phyloP scores from a whole-genome alignment of 2,888 invertebrate genomes.

The Diloba caeruleocephala region DNA sequence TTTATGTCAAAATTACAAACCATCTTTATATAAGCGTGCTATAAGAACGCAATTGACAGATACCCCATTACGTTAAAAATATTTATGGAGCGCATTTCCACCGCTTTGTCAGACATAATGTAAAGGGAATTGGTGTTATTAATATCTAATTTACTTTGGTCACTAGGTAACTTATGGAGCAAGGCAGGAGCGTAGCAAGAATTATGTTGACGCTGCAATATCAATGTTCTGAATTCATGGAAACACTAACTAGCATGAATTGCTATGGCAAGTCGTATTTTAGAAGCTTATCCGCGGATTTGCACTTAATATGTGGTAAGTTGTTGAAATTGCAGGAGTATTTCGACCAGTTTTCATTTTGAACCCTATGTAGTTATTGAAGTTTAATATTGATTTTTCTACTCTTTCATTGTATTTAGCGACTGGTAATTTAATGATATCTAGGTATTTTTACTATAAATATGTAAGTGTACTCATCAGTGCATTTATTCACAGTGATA shows the following conservation, averaged over 20 bases:
- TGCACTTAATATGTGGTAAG: not conserved
- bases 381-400: not conserved
- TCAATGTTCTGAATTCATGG: conserved; percentile 48
- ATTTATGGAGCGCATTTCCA: conserved; percentile 19
- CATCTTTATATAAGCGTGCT: too few relatives aligned
- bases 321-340: not conserved
- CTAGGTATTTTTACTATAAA: too few relatives aligned
- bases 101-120: conserved; percentile 44
- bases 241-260: conserved; percentile 43
- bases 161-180: conserved; percentile 81
- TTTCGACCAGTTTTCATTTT: not conserved
- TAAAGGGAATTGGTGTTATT: conserved; percentile 49
- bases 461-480: too few relatives aligned
- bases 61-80: not conserved
- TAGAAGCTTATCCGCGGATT: conserved; percentile 1
- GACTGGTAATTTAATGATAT: too few relatives aligned
- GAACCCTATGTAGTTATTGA: conserved; percentile 1
- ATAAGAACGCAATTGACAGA: too few relatives aligned
- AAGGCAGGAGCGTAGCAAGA: conserved; percentile 50
- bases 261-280: conserved; percentile 54
- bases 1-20: too few relatives aligned
- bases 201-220: conserved; percentile 59
- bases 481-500: not conserved
- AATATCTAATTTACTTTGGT: conserved; percentile 79
- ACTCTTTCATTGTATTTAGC: not conserved